Base-by-base conservation (phyloP, 2,888 invertebrate species). In the Celastrina argiolus region DNA sequence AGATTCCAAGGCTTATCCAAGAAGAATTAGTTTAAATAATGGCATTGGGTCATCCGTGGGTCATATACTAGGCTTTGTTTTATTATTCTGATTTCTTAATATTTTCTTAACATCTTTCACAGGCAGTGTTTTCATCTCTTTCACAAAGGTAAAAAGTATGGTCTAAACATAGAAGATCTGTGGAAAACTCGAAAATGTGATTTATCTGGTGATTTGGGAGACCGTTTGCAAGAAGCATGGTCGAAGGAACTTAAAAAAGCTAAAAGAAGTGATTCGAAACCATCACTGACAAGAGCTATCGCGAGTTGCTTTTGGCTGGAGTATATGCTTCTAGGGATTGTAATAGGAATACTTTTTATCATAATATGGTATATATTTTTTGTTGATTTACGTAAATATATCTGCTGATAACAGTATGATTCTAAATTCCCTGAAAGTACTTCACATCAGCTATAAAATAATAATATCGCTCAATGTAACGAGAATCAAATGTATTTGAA, bases 141-240 rank as follows among this genome's bases (percentile, higher is more conserved):
- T 10, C 18, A 45, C 12, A 66, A 66, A 34, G 41, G 66, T n/a
- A 28, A 42, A 39, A 59, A 45, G n/a, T 42, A 59, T n/a, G 59
- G 59, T 14, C 7, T 66, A 6, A 45, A 28, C 16, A 10, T 66
- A 34, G 66, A 66, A 18, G 28, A 66, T 18, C 18, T 66, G 6
- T 66, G 59, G 59, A 58, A 45, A 34, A 22, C 66, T 4, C 83
- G 94, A 18, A 83, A 89, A 2, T 82, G 84, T 16, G 95, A 95
- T 81, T 82, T 88, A 63, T 95, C 95, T 0, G 93, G 93, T 69
- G 80, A 82, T 14, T 84, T 95, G 14, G 94, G 94, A 10, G 92
- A 94, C 78, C 85, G 86, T 28, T 83, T 96, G 58, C 94, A 94
- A 80, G 87, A 87, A 88, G 93, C 93, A 67, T 95, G 95, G 95